Conservation (phyloP, 1,140 invertebrate species). For the Parasteatoda tepidariorum region DNA sequence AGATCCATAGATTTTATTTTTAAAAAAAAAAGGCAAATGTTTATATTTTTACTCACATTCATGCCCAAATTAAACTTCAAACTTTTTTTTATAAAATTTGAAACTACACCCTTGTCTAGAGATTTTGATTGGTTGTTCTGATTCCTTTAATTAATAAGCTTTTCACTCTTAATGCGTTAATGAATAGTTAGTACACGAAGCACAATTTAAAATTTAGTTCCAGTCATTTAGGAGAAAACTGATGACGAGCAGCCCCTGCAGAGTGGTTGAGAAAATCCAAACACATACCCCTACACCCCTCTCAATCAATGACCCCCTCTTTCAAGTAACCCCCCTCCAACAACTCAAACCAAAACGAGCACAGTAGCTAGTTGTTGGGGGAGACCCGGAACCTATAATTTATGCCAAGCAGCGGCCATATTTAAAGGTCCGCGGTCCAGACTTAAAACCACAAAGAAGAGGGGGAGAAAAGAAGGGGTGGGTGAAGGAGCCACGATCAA, state of each 20-base stretch:
- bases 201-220: no score
- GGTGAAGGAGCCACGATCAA: conserved; percentile 19
- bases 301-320: not conserved
- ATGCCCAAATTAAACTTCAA: no score
- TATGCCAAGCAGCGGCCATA: conserved; percentile 48
- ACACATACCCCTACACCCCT: not conserved
- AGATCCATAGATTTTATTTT: no score
- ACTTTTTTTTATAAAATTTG: no score
- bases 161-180: no score
- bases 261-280: not conserved
- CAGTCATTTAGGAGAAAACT: not conserved
- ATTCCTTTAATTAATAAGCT: no score
- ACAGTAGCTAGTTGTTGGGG: not conserved
- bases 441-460: conserved; percentile 34
- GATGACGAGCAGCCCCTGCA: not conserved
- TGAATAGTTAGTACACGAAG: no score
- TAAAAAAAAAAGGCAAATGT: no score
- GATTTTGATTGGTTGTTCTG: no score
- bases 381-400: conserved; percentile 32
- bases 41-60: no score
- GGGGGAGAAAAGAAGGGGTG: not conserved
- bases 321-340: not conserved
- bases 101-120: no score
- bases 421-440: conserved; percentile 47
- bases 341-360: conserved; percentile 18